Percentiles rank a stretch among this genome's conserved stretches.
These are phyloP conservation scores for Latrodectus geometricus DNA, from an alignment of 1,140 invertebrate genomes.

Conservation along the genomic window DNA sequence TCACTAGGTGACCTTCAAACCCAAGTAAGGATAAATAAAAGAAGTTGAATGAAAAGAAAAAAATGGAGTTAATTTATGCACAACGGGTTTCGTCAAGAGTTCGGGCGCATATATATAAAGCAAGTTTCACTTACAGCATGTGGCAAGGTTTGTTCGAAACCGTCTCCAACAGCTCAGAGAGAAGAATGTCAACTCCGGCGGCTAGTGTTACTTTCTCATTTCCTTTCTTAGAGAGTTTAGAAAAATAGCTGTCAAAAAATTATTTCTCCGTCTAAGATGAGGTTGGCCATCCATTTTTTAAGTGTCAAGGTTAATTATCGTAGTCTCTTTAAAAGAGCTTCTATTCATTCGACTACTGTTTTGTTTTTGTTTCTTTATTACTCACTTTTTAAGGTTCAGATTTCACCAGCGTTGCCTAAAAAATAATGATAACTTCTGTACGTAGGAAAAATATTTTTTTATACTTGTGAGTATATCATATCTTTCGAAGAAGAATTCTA, in stretches of 20 bases:
- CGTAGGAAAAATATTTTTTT: too few species aligned
- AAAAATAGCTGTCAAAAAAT: slow-evolving; percentile 1
- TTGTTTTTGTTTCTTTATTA: too few species aligned
- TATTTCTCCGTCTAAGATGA: neutral
- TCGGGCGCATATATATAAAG: neutral
- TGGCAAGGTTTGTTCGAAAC: neutral
- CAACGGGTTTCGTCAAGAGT: slow-evolving; percentile 34
- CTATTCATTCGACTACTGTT: neutral
- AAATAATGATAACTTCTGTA: too few species aligned
- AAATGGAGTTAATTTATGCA: slow-evolving; percentile 43
- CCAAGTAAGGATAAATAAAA: slow-evolving; percentile 15
- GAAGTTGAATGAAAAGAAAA: slow-evolving; percentile 30
- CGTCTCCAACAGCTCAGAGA: neutral
- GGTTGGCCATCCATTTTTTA: neutral
- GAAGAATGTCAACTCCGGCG: neutral
- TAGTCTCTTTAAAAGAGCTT: neutral
- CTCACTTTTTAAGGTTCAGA: too few species aligned
- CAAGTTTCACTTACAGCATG: neutral
- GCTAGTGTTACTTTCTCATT: neutral
- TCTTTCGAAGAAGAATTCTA: too few species aligned
- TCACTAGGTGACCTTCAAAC: slow-evolving; percentile 53
- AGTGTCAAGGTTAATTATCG: neutral
- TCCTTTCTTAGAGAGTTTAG: neutral
- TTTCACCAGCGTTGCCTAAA: too few species aligned
- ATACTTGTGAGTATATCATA: too few species aligned